Evolutionary conservation across 2,797 vertebrate genomes (phyloP), one percentile per base, ranked within the genome.

Genomic region (Danio jaintianensis): DNA sequence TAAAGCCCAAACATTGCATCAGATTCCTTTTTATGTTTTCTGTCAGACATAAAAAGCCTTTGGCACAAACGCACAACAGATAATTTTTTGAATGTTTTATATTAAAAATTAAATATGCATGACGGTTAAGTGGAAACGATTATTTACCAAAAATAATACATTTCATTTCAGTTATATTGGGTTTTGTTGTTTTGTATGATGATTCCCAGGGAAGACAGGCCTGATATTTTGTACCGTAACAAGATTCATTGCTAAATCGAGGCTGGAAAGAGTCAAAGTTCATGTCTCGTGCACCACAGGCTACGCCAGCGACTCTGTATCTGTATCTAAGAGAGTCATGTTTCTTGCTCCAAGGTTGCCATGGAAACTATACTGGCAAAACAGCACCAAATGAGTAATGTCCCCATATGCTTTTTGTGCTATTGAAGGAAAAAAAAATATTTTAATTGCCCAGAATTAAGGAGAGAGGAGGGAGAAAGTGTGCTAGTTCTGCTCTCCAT

Each of bases 401-500:
- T 85, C 82, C 82, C 86, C 85, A 82, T 85, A 79, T 89, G 82
- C 68, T 82, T 87, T 86, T 82, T 83, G 79, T 83, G 83, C 84
- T 89, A 85, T 76, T 85, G 62, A 88, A 83, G 61, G 85, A 66
- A 87, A 86, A 83, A 86, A 83, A 89, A 83, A 82, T 75, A 69
- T 88, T 89, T 90, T 90, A 92, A 91, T 92, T 86, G 89, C 89
- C 75, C 80, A 85, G 86, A 90, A 89, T 89, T 87, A 88, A 80
- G 66, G 64, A 81, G 79, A 78, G 81, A 78, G 82, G 71, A 75
- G 61, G 47, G 56, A 87, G 81, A 84, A 80, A 70, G 80, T 82
- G 59, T 82, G 71, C 82, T 83, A 81, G 83, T 71, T 71, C 70
- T 69, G 38, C 83, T 85, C 82, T 87, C 82, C 79, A 62, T 85